Conservation (phyloP, 2,113 vertebrate species). For the Phylloscopus trochilus region DNA sequence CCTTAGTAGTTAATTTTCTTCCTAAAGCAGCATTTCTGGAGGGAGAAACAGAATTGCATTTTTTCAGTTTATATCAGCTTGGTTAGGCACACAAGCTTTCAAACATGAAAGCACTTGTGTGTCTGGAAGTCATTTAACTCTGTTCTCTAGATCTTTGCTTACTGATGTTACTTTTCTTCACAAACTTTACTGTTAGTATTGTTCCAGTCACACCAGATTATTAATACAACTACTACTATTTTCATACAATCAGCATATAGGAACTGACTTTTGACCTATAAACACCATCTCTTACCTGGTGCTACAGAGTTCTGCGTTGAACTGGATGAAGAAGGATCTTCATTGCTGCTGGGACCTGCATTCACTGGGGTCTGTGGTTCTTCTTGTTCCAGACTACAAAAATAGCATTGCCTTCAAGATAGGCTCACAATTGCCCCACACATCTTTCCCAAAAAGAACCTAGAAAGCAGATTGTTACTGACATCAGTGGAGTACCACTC, state of each 20-base stretch:
- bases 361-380: neutral
- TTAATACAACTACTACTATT: neutral
- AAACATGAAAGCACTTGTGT: neutral
- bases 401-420: neutral
- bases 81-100: neutral
- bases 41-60: neutral
- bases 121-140: neutral
- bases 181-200: neutral
- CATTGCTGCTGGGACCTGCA: constrained; percentile 6
- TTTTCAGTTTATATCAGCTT: neutral
- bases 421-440: neutral
- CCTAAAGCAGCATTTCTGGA: neutral
- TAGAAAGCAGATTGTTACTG: neutral
- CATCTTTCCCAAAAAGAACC: neutral
- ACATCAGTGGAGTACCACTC: neutral
- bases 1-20: neutral
- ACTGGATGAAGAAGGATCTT: constrained; percentile 44
- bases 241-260: neutral
- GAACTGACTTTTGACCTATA: neutral
- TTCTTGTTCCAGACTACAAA: constrained; percentile 18
- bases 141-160: neutral
- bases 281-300: constrained; percentile 75
- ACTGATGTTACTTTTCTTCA: neutral
- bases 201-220: neutral
- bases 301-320: constrained; percentile 54